Conservation (phyloP, 2,888 invertebrate genomes). For the Teinopalpus imperialis region DNA sequence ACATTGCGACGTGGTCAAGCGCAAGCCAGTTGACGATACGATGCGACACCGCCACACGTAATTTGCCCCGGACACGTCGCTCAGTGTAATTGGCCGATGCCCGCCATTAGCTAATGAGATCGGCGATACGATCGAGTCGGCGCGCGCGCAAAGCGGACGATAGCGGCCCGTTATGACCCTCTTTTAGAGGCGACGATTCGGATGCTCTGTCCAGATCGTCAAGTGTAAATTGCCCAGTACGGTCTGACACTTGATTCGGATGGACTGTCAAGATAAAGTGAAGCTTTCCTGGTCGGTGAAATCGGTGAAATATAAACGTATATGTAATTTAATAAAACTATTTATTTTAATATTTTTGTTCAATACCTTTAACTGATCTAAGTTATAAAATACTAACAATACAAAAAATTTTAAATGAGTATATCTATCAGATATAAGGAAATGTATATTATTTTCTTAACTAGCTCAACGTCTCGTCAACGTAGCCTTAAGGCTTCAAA, state of each 20-base stretch:
- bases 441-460: too few relatives aligned
- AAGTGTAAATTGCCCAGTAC: constrained; percentile 7
- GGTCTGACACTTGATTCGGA: constrained; percentile 5
- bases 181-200: constrained; percentile 17
- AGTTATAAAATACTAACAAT: too few relatives aligned
- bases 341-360: too few relatives aligned
- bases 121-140: constrained; percentile 39
- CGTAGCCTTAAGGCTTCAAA: too few relatives aligned
- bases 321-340: too few relatives aligned
- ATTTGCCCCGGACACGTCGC: constrained; percentile 76
- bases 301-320: too few relatives aligned
- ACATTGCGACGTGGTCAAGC: constrained; percentile 3
- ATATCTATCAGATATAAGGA: too few relatives aligned
- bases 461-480: too few relatives aligned
- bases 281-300: neutral
- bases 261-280: constrained; percentile 6
- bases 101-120: constrained; percentile 62
- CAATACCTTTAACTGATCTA: too few relatives aligned
- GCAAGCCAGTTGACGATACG: constrained; percentile 20
- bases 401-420: too few relatives aligned
- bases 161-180: constrained; percentile 21
- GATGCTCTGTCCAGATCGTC: neutral
- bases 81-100: constrained; percentile 70
- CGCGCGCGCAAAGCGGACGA: constrained; percentile 34
- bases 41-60: constrained; percentile 33